Evolutionary conservation across 2,113 vertebrate species (phyloP).

Genomic region (Paradoxurus hermaphroditus): DNA sequence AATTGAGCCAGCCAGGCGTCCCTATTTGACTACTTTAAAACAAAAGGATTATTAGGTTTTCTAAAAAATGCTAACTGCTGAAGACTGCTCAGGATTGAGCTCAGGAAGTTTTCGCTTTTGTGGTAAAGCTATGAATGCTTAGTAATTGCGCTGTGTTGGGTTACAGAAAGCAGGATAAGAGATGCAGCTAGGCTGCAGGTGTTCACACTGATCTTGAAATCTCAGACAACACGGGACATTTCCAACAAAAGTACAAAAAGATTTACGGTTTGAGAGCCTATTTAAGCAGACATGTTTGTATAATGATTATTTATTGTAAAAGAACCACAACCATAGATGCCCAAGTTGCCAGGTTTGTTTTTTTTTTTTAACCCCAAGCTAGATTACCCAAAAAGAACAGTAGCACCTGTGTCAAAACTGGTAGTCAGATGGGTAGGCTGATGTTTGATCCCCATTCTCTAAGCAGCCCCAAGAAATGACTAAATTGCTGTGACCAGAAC

Average conservation of each 20-base stretch:
- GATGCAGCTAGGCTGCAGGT: neutral
- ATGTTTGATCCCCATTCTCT: neutral
- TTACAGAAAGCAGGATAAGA: neutral
- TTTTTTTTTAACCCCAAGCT: neutral
- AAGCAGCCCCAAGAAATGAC: neutral
- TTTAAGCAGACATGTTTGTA: neutral
- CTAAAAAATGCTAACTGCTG: neutral
- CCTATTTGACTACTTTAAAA: neutral
- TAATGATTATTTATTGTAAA: conserved; percentile 21
- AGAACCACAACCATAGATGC: neutral
- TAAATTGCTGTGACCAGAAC: neutral
- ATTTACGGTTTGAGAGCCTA: neutral
- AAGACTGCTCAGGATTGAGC: neutral
- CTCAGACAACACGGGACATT: neutral
- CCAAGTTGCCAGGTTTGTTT: neutral
- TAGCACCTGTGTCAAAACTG: neutral
- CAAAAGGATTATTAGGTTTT: neutral
- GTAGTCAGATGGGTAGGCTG: neutral
- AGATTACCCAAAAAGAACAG: neutral
- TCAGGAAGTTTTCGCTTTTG: neutral
- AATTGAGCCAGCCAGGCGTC: neutral
- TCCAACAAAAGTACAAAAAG: neutral
- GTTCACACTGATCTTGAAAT: neutral
- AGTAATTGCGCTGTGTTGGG: neutral
- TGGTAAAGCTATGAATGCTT: neutral